These are phyloP conservation scores for Pardalotus punctatus DNA, from an alignment of 2,113 vertebrate genomes.

Conservation along the genomic window DNA sequence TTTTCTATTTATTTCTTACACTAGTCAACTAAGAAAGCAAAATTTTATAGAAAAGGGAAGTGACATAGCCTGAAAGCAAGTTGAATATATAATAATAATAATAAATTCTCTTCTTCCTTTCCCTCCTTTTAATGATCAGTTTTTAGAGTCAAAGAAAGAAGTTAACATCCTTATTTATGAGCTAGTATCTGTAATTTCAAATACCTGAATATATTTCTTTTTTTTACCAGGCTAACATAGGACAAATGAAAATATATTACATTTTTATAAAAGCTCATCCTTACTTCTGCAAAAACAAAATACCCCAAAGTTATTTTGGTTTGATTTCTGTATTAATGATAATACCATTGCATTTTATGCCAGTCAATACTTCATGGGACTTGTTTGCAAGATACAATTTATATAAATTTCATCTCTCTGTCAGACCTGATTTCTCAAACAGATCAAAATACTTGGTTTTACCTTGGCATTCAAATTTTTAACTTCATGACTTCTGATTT, in stretches of 20 bases:
- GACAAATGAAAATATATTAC: background rate
- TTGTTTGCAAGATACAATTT: background rate
- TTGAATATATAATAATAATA: background rate
- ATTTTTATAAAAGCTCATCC: background rate
- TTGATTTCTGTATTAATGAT: background rate
- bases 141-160: background rate
- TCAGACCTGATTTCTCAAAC: background rate
- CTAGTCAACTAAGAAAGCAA: background rate
- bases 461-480: background rate
- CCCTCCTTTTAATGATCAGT: background rate
- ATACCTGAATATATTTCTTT: background rate
- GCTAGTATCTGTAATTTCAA: background rate
- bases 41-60: background rate
- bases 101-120: background rate
- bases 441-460: background rate
- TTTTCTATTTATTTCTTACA: background rate
- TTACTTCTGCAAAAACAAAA: background rate
- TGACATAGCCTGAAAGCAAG: background rate
- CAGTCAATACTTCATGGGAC: accelerated
- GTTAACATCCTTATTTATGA: background rate
- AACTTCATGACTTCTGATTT: background rate
- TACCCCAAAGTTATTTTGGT: background rate
- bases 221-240: background rate
- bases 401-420: background rate
- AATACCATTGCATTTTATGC: background rate